Evolutionary conservation across 2,113 vertebrate species (phyloP).

Genomic region (Lepidothrix coronata): DNA sequence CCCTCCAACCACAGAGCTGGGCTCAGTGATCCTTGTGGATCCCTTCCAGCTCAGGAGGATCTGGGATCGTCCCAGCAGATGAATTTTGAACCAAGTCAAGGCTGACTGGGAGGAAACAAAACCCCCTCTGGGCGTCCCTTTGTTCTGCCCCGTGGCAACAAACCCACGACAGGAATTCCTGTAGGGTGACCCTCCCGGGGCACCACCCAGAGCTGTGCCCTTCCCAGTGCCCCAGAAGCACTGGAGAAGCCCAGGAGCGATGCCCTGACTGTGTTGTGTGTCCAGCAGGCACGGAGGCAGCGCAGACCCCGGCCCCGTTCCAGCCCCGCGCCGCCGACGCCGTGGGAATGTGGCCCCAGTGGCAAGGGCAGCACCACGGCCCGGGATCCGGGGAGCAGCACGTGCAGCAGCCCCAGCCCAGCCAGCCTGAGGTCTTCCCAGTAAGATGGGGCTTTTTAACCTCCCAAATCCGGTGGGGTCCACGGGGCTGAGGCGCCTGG

Average conservation of each 20-base stretch:
- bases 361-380: conserved; percentile 86
- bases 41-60: neutral
- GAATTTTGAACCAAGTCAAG: neutral
- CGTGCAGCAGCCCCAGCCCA: conserved; percentile 80
- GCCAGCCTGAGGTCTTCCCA: conserved; percentile 90
- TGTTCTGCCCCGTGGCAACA: neutral
- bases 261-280: neutral
- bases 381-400: conserved; percentile 76
- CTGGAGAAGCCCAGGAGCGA: accelerated
- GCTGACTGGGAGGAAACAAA: neutral
- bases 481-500: neutral
- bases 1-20: neutral
- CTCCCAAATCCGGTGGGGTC: accelerated
- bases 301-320: conserved; percentile 80
- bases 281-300: conserved; percentile 45
- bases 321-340: conserved; percentile 80
- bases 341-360: conserved; percentile 88
- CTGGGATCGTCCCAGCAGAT: neutral
- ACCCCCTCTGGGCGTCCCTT: no score
- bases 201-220: accelerated
- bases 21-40: accelerated
- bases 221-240: accelerated
- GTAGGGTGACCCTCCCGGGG: accelerated
- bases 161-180: neutral
- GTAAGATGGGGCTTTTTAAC: conserved; percentile 54